Percentiles rank a stretch among this genome's conserved stretches.
phyloP scores from a whole-genome alignment of 2,797 vertebrate species.

The Hybognathus amarus region DNA sequence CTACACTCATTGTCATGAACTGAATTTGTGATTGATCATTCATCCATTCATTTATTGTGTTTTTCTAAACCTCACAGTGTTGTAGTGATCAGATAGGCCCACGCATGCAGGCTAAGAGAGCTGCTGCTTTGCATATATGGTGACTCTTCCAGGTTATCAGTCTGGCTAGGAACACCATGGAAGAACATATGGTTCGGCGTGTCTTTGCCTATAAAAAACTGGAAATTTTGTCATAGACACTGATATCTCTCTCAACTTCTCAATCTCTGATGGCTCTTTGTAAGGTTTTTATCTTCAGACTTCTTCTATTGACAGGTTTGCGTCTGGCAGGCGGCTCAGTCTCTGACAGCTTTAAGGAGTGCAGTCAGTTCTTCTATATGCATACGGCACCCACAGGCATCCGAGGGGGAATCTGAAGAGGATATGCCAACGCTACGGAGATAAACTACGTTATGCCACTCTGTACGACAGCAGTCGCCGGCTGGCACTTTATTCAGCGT shows the following conservation, averaged over 20 bases:
- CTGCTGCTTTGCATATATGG: slow-evolving; percentile 55
- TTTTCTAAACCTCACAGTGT: neutral
- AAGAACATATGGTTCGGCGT: slow-evolving; percentile 22
- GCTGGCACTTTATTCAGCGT: slow-evolving; percentile 74
- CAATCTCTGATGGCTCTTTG: slow-evolving; percentile 59
- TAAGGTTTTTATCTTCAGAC: slow-evolving; percentile 51
- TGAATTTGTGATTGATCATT: neutral
- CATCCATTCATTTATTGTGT: too few relatives aligned
- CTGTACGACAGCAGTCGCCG: slow-evolving; percentile 69
- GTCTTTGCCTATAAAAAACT: neutral
- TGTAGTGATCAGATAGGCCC: neutral
- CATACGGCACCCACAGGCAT: slow-evolving; percentile 68
- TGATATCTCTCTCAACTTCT: neutral
- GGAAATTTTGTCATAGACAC: neutral
- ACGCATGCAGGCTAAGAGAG: neutral
- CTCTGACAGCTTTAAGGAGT: slow-evolving; percentile 71
- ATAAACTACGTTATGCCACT: slow-evolving; percentile 71
- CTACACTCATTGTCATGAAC: neutral
- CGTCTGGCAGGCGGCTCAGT: slow-evolving; percentile 61
- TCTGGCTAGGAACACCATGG: slow-evolving; percentile 1
- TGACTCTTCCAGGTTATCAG: neutral
- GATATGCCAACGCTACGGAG: slow-evolving; percentile 75
- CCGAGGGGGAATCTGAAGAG: slow-evolving; percentile 58
- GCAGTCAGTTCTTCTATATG: slow-evolving; percentile 76
- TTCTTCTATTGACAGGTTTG: slow-evolving; percentile 54